A percentile compares a stretch with the other conserved stretches of the same genome.
These are phyloP conservation scores for Cephus pygmeus DNA, from an alignment of 2,888 invertebrate species.

Conservation along the genomic window DNA sequence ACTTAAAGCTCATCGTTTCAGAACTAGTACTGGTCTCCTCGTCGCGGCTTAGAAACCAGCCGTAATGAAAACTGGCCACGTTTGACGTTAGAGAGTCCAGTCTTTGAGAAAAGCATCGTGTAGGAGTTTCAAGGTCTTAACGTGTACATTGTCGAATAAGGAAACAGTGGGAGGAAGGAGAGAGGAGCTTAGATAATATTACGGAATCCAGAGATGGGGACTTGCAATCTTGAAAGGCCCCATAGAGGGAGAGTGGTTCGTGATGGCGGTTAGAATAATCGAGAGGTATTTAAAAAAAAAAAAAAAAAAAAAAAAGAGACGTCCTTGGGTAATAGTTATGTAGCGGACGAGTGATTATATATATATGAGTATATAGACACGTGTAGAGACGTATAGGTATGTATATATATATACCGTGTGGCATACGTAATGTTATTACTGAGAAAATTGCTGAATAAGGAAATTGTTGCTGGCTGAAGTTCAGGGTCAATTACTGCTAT, in stretches of 20 bases:
- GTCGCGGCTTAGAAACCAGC: background rate
- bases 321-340: conserved; percentile 52
- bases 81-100: background rate
- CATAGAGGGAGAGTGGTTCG: background rate
- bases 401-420: conserved; percentile 37
- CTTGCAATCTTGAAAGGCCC: background rate
- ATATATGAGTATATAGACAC: background rate
- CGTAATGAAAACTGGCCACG: background rate
- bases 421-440: conserved; percentile 48
- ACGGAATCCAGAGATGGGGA: background rate
- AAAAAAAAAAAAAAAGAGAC: conserved; percentile 9
- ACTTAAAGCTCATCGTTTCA: background rate
- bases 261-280: conserved; percentile 18
- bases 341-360: conserved; percentile 18
- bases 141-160: background rate
- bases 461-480: conserved; percentile 56
- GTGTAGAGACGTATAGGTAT: background rate
- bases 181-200: background rate
- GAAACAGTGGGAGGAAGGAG: background rate
- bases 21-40: background rate
- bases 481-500: conserved; percentile 58
- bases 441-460: conserved; percentile 61
- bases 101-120: background rate
- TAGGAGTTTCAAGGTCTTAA: background rate
- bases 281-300: conserved; percentile 15